Evolutionary conservation across 2,797 vertebrate species (phyloP), one percentile per base, ranked within the genome.

Genomic region (Rhinogobio ventralis): DNA sequence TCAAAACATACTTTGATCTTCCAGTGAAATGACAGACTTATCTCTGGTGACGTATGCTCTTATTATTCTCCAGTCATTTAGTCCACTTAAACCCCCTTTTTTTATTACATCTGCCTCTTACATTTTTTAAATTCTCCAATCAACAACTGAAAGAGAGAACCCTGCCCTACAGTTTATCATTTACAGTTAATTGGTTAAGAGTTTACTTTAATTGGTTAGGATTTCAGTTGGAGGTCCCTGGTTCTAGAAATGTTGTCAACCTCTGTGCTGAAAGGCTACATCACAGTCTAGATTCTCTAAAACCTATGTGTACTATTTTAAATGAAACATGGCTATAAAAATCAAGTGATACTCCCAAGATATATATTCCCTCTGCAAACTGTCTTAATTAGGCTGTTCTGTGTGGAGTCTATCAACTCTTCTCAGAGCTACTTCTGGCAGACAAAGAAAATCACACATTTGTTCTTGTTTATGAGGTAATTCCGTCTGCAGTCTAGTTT

Each of bases 401-500:
- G 66, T 33, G 49, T 68, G 5, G 10, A 28, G 36, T 68, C 45
- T 73, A 81, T 67, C 64, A 85, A 76, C 46, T 83, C 67, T 74
- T 79, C 64, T 80, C 36, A 68, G 39, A 84, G 72, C 62, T 77
- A 82, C 69, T 75, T 69, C 72, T 81, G 82, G 75, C 81, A 84
- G 78, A 82, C 75, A 67, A 83, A 82, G 75, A 66, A 78, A 69
- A 36, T 79, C 74, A 77, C 53, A 45, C 45, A 85, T 87, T 85
- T 83, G 75, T 67, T 81, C 80, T 79, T 85, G 85, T 88, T 88
- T 82, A 87, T 87, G 72, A 88, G 80, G 78, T 79, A 77, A 81
- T 75, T 68, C 62, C 28, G 82, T 80, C 79, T n/a, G 49, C 76
- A 83, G 75, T 84, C 86, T 86, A 80, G 77, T 85, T 86, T 82